Conservation (phyloP, 64 coral and sea anemone genomes). For the Astreopora myriophthalma region DNA sequence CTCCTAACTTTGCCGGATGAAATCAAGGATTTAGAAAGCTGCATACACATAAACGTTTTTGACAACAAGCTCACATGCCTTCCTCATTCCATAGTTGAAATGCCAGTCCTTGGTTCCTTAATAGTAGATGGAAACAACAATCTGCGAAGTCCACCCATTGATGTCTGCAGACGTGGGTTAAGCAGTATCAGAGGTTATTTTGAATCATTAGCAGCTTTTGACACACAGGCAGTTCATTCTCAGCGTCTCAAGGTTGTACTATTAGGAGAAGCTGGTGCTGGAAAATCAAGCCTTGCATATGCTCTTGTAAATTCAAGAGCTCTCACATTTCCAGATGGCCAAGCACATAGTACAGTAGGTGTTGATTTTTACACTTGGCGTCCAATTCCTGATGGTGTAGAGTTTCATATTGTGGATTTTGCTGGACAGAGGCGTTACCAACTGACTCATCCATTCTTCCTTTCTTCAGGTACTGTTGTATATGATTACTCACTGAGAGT, state of each 20-base stretch:
- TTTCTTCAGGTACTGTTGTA: conserved; percentile 83
- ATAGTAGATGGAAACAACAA: conserved; percentile 75
- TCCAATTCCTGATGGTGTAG: conserved; percentile 43
- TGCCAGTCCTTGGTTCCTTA: conserved; percentile 46
- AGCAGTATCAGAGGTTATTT: conserved; percentile 82
- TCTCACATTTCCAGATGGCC: conserved; percentile 31
- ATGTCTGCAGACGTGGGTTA: conserved; percentile 70
- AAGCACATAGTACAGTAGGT: conserved; percentile 74
- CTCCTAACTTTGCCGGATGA: conserved; percentile 73
- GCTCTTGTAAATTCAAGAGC: conserved; percentile 64
- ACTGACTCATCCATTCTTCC: conserved; percentile 95
- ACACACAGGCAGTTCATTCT: conserved; percentile 63
- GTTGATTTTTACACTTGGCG: conserved; percentile 83
- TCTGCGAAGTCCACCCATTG: conserved; percentile 73
- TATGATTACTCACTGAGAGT: too few species aligned
- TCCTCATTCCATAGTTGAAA: conserved; percentile 68
- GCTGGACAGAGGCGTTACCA: conserved; percentile 89
- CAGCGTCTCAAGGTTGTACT: conserved; percentile 83
- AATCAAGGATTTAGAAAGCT: conserved; percentile 67
- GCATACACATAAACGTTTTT: conserved; percentile 73
- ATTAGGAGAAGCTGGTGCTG: conserved; percentile 89
- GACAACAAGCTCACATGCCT: conserved; percentile 87
- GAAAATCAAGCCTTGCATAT: conserved; percentile 81
- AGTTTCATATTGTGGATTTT: conserved; percentile 91
- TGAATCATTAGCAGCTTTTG: conserved; percentile 26